Conservation (phyloP, 2,113 vertebrate genomes). For the Otis tarda region DNA sequence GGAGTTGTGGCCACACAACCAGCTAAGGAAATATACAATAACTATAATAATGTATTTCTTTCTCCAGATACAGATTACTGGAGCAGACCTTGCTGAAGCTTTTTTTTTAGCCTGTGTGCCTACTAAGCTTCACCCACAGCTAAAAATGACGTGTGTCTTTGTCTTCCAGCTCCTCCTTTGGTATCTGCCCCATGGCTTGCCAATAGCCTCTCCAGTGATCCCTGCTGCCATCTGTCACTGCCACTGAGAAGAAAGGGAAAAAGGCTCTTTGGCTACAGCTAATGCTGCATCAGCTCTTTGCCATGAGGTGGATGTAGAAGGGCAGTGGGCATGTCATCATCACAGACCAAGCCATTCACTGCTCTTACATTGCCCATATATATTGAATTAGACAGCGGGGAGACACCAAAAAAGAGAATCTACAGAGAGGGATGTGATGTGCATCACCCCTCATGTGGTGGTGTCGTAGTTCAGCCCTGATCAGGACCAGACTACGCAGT, state of each 20-base stretch:
- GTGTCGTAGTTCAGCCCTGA: too few relatives aligned
- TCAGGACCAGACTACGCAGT: too few relatives aligned
- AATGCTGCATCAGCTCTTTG: neutral
- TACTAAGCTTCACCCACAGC: neutral
- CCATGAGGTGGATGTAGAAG: neutral
- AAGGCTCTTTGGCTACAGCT: neutral
- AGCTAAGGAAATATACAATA: neutral
- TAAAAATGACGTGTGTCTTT: neutral
- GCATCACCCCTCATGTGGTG: accelerated
- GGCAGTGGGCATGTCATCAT: neutral
- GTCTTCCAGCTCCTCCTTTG: neutral
- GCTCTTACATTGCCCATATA: neutral
- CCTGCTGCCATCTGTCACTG: neutral
- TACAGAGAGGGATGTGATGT: neutral
- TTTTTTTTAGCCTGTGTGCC: neutral
- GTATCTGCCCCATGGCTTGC: neutral
- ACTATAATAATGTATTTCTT: neutral
- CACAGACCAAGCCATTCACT: neutral
- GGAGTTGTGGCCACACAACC: neutral
- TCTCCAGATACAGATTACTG: neutral
- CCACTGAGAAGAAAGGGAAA: neutral
- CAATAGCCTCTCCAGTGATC: neutral
- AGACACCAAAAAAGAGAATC: neutral
- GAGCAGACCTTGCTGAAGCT: neutral
- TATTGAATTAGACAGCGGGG: neutral